These are phyloP conservation scores for Orthochromis malagaraziensis DNA, from an alignment of 2,113 vertebrate genomes.

Conservation along the genomic window DNA sequence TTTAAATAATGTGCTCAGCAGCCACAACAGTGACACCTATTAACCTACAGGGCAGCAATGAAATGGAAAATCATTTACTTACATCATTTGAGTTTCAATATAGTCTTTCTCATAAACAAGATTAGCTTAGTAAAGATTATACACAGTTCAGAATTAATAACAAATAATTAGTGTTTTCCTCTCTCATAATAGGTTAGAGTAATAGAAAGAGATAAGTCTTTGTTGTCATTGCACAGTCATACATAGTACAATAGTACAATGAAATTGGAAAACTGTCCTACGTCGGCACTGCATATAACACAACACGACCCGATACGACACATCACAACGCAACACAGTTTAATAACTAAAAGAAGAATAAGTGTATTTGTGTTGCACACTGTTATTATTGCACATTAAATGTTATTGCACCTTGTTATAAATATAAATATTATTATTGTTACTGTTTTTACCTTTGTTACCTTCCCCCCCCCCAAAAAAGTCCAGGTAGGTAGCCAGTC, in stretches of 20 bases:
- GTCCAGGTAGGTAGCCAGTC: too few relatives aligned
- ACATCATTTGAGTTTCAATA: not conserved
- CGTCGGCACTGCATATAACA: not conserved
- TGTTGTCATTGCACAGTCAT: not conserved
- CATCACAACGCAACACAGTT: too few relatives aligned
- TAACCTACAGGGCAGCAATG: not conserved
- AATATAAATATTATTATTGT: too few relatives aligned
- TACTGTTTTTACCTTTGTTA: too few relatives aligned
- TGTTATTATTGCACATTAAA: too few relatives aligned
- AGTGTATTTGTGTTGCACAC: too few relatives aligned
- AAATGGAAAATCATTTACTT: not conserved
- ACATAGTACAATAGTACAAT: not conserved
- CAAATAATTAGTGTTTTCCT: not conserved
- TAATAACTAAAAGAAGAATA: too few relatives aligned
- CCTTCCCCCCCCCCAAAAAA: too few relatives aligned
- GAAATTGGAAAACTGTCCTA: not conserved
- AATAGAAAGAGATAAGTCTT: not conserved
- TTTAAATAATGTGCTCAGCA: not conserved
- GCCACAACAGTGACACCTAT: not conserved
- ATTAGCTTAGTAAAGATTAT: not conserved
- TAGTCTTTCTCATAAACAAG: not conserved
- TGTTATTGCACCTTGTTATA: too few relatives aligned
- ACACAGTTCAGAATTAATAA: not conserved
- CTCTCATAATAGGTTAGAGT: not conserved
- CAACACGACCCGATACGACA: too few relatives aligned